Percentiles rank a stretch among this genome's conserved stretches.
Conservation (phyloP, 64 coral and sea anemone genomes). For the Montipora sp. region DNA sequence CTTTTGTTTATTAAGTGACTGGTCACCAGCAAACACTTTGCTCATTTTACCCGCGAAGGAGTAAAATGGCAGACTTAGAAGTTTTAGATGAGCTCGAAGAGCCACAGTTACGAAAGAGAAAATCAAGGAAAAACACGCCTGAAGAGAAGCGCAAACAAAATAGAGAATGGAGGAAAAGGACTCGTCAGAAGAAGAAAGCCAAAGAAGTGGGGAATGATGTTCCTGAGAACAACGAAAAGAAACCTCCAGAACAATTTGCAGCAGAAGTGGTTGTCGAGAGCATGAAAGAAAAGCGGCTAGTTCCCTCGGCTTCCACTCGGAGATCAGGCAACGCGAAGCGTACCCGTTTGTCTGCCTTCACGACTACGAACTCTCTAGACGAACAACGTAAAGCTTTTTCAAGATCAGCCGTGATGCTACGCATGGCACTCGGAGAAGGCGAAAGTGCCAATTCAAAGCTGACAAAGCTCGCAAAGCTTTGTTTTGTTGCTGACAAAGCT, state of each 20-base stretch:
- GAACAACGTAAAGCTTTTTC: not conserved
- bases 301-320: not conserved
- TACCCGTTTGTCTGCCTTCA: too few species aligned
- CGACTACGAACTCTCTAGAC: not conserved
- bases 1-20: too few species aligned
- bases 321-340: not conserved
- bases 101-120: not conserved
- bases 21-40: too few species aligned
- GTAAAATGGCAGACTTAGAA: too few species aligned
- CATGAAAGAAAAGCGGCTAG: not conserved
- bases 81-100: not conserved
- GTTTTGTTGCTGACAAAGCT: not conserved
- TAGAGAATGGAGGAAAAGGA: conserved; percentile 3
- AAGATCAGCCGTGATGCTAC: not conserved
- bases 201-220: not conserved
- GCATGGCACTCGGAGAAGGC: not conserved
- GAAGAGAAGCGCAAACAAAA: conserved; percentile 1
- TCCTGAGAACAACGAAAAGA: not conserved
- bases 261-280: not conserved
- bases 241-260: not conserved
- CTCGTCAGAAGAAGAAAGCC: not conserved
- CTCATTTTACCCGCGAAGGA: too few species aligned
- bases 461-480: not conserved
- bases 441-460: not conserved
- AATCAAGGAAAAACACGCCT: conserved; percentile 7